phyloP scores from a whole-genome alignment of 2,113 vertebrate genomes.

The Chloroceryle aenea region DNA sequence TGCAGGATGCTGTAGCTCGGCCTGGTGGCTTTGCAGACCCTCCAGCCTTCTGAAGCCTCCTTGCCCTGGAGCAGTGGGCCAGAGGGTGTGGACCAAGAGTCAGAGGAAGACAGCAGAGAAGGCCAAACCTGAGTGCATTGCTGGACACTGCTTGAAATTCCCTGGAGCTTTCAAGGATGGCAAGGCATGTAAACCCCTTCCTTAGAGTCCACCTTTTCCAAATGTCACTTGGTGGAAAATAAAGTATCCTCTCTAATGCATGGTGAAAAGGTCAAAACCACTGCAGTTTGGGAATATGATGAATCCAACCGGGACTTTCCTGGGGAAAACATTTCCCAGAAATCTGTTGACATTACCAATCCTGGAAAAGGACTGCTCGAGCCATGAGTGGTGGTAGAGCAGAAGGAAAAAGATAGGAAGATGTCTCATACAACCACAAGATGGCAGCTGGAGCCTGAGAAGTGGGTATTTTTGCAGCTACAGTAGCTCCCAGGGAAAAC shows the following conservation, averaged over 20 bases:
- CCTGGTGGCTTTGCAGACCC: not conserved
- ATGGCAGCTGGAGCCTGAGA: constrained; percentile 55
- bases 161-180: not conserved
- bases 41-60: not conserved
- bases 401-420: not conserved
- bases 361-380: not conserved
- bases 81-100: not conserved
- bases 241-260: not conserved
- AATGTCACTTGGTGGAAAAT: not conserved
- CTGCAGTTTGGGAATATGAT: not conserved
- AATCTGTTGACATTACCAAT: not conserved
- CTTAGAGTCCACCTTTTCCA: not conserved
- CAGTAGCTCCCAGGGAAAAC: not conserved
- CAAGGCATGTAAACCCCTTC: not conserved
- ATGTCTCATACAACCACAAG: constrained; percentile 13
- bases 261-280: not conserved
- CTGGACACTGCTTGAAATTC: not conserved
- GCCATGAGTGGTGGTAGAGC: not conserved
- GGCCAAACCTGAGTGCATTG: not conserved
- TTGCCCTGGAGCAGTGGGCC: not conserved
- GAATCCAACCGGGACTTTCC: not conserved
- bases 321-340: not conserved
- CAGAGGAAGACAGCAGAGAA: not conserved
- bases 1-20: not conserved
- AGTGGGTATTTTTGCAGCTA: not conserved